These are phyloP conservation scores for Hydropsyche tenuis DNA, from an alignment of 1,140 invertebrate species.

Conservation along the genomic window DNA sequence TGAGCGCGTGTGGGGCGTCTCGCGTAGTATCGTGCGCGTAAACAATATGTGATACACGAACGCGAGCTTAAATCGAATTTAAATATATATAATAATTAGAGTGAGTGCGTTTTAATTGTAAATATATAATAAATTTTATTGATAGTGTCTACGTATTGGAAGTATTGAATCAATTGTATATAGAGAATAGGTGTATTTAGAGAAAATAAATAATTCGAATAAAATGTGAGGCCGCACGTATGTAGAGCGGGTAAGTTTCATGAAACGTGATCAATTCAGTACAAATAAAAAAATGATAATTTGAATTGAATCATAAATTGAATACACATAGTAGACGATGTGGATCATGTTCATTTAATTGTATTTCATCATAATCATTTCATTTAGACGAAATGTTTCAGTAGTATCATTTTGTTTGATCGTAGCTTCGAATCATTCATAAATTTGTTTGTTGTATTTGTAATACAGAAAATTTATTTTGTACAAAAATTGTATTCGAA, in stretches of 20 bases:
- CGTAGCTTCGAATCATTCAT: too few species aligned
- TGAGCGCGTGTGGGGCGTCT: background rate
- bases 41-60: slow-evolving; percentile 12
- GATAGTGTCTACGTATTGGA: too few species aligned
- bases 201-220: too few species aligned
- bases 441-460: too few species aligned
- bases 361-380: background rate
- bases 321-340: background rate
- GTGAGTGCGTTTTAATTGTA: background rate
- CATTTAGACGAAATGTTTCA: slow-evolving; percentile 1
- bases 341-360: slow-evolving; percentile 5
- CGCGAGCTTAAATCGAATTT: background rate
- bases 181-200: too few species aligned
- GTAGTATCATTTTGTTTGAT: slow-evolving; percentile 2
- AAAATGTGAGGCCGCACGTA: background rate
- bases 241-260: slow-evolving; percentile 20
- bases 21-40: slow-evolving; percentile 14
- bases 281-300: background rate
- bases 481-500: too few species aligned
- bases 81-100: background rate
- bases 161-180: too few species aligned
- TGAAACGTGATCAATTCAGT: background rate
- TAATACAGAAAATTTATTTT: too few species aligned
- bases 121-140: too few species aligned
- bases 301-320: background rate